These are phyloP conservation scores for Entomobrya multifasciata DNA, from an alignment of 2,888 invertebrate species.

Conservation along the genomic window DNA sequence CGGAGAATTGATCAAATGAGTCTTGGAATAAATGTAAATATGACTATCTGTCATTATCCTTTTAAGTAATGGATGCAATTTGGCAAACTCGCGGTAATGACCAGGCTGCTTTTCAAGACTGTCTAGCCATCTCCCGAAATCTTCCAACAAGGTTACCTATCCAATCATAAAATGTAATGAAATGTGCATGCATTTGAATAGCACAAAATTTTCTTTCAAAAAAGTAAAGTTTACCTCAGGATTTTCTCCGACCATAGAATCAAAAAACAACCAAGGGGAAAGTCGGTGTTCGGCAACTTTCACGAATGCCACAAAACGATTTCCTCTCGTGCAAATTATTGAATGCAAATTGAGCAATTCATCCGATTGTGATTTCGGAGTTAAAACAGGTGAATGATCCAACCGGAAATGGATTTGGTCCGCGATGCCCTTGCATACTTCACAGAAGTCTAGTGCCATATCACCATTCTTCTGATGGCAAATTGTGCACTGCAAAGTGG, in stretches of 20 bases:
- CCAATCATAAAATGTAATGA: not conserved
- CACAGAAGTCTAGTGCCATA: slow-evolving; percentile 70
- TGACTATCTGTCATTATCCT: slow-evolving; percentile 75
- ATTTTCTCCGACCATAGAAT: slow-evolving; percentile 62
- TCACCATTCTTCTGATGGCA: slow-evolving; percentile 71
- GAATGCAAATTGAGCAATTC: slow-evolving; percentile 67
- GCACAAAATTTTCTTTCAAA: not conserved
- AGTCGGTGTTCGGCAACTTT: slow-evolving; percentile 58
- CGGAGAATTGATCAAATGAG: not conserved
- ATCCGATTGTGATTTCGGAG: slow-evolving; percentile 59
- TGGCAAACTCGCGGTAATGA: slow-evolving; percentile 66
- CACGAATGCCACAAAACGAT: slow-evolving; percentile 69
- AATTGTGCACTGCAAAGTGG: slow-evolving; percentile 64
- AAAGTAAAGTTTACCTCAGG: slow-evolving; percentile 63
- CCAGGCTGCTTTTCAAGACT: slow-evolving; percentile 67
- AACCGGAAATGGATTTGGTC: slow-evolving; percentile 65
- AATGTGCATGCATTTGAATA: not conserved
- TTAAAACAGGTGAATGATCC: slow-evolving; percentile 63
- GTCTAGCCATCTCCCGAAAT: slow-evolving; percentile 68
- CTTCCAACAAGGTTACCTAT: slow-evolving; percentile 65
- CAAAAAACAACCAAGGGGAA: slow-evolving; percentile 75
- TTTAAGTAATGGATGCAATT: slow-evolving; percentile 61
- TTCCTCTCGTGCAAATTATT: slow-evolving; percentile 74
- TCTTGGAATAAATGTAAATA: slow-evolving; percentile 70
- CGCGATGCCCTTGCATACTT: slow-evolving; percentile 58